Conservation (phyloP, 2,113 vertebrate genomes). For the Acanthisitta chloris region DNA sequence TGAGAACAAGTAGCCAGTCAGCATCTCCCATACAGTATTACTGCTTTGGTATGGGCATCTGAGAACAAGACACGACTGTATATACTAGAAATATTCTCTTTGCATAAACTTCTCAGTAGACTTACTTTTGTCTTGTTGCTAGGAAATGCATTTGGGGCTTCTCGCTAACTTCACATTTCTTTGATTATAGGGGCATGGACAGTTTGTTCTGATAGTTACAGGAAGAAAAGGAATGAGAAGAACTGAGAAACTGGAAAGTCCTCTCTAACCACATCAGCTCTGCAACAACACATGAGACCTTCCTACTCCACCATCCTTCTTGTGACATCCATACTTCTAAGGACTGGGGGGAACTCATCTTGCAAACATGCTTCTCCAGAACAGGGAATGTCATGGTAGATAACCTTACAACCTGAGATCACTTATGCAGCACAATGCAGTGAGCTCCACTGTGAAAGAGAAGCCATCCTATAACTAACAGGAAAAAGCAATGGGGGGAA, state of each 20-base stretch:
- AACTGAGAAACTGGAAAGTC: neutral
- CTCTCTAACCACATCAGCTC: neutral
- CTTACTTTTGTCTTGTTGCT: slow-evolving; percentile 53
- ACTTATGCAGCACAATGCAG: neutral
- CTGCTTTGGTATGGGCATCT: slow-evolving; percentile 54
- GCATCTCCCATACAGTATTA: slow-evolving; percentile 31
- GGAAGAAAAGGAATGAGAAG: neutral
- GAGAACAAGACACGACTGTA: slow-evolving; percentile 55
- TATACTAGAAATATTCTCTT: slow-evolving; percentile 44
- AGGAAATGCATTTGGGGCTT: slow-evolving; percentile 40
- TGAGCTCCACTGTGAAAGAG: neutral
- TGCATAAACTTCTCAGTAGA: slow-evolving; percentile 53
- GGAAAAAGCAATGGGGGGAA: neutral
- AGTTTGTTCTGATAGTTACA: slow-evolving; percentile 6
- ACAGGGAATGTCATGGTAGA: neutral
- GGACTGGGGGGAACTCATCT: neutral
- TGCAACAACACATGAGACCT: neutral
- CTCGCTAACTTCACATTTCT: slow-evolving; percentile 36
- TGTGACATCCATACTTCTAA: neutral
- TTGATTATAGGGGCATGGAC: slow-evolving; percentile 12
- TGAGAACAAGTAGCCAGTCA: slow-evolving; percentile 17
- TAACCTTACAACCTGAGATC: neutral
- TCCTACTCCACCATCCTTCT: neutral
- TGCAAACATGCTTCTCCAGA: neutral
- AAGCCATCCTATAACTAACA: neutral